Evolutionary conservation across 2,888 invertebrate species (phyloP), one percentile per base, ranked within the genome.

Genomic region (Macaria notata): DNA sequence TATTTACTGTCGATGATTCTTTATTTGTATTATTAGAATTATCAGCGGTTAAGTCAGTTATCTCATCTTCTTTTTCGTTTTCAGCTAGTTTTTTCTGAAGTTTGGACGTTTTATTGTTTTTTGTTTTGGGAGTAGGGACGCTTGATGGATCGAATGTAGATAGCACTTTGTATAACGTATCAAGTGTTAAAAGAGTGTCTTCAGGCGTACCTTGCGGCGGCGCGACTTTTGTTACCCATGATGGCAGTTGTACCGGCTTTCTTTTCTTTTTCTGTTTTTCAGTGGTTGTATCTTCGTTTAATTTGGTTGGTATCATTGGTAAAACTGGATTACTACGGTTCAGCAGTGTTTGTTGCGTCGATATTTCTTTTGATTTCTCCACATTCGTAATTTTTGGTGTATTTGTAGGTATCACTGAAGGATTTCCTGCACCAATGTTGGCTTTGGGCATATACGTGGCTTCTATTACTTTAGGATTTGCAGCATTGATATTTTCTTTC

Each of bases 91-190:
- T 19, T 19, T 19, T 19, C 19, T 19, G 19, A 19, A 19, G 19
- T 19, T 19, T 19, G 1, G 19, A 19, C 19, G 33, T 36, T 36
- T 36, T 6, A 36, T 36, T 4, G 33, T 7, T 36, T 36, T 36
- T 42, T 7, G 29, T 4, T 50, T 50, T 50, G 29, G 36, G 9
- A 44, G 44, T 50, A n/a, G 44, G 44, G 43, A 38, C 38, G 7
- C 29, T 33, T 5, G 33, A 45, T 1, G 57, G 43, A 46, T 64
- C 64, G 56, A 66, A 51, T 4, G 63, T 61, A 44, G 54, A 59
- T 30, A 89, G 63, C 78, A 89, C 85, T 79, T 84, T 88, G 49
- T 81, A 77, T 3, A 89, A 72, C 6, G 88, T 81, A 58, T 88
- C 88, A 45, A 71, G 46, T 6, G 81, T 80, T 46, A 81, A 56